phyloP scores from a whole-genome alignment of 2,113 vertebrate genomes.

The Hucho hucho region DNA sequence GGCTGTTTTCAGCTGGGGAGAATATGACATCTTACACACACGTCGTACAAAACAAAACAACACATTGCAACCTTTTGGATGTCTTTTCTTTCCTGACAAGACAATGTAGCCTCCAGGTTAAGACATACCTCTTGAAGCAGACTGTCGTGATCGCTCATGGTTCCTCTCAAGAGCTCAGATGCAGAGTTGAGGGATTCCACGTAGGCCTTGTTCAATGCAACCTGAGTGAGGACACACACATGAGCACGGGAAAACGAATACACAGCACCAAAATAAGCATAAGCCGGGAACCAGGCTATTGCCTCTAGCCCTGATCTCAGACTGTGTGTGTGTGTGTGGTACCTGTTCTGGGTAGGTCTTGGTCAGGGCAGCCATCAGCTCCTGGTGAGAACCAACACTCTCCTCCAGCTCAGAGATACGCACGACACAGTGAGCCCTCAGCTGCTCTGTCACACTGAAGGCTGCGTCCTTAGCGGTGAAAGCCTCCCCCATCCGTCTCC shows the following conservation, averaged over 20 bases:
- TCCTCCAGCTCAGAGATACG: slow-evolving; percentile 74
- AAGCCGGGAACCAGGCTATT: neutral
- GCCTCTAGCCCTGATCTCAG: neutral
- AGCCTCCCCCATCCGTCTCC: slow-evolving; percentile 68
- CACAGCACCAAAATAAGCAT: neutral
- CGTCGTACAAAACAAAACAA: neutral
- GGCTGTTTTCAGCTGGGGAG: slow-evolving; percentile 68
- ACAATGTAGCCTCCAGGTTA: no score
- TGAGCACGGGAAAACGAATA: slow-evolving; percentile 1
- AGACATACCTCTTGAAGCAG: slow-evolving; percentile 70
- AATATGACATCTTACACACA: neutral
- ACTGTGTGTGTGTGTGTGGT: neutral
- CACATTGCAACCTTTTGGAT: neutral
- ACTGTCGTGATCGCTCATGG: slow-evolving; percentile 69
- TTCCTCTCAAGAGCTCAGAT: slow-evolving; percentile 51
- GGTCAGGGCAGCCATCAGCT: slow-evolving; percentile 72
- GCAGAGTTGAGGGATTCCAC: slow-evolving; percentile 49
- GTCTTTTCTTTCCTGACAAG: no score
- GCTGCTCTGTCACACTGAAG: slow-evolving; percentile 71
- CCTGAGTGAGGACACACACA: slow-evolving; percentile 43
- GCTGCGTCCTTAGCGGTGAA: slow-evolving; percentile 71
- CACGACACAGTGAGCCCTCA: slow-evolving; percentile 68
- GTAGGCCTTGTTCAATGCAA: slow-evolving; percentile 56
- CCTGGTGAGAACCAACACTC: slow-evolving; percentile 68
- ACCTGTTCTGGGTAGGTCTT: slow-evolving; percentile 78